Percentiles rank a stretch among this genome's conserved stretches.
Evolutionary conservation across 2,888 invertebrate genomes (phyloP).

Genomic region (Girardia tigrina): DNA sequence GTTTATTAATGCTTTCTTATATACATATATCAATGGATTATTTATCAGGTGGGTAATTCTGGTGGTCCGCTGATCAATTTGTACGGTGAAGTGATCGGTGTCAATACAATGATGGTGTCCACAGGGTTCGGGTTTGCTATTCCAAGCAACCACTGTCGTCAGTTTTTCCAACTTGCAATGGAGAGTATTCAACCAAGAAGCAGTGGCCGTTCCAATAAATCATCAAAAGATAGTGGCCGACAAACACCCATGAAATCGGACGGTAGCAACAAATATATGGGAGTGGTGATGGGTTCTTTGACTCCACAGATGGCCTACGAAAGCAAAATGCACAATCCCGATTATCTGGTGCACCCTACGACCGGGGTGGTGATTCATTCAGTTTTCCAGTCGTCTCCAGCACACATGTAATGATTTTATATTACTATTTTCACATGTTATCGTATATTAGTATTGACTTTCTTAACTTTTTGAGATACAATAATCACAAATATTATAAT

Average conservation of each 20-base stretch:
- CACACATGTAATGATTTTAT: constrained; percentile 53
- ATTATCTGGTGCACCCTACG: constrained; percentile 59
- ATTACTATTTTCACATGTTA: too few relatives aligned
- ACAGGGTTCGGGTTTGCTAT: constrained; percentile 85
- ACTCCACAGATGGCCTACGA: constrained; percentile 58
- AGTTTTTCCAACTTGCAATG: constrained; percentile 56
- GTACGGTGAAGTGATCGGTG: constrained; percentile 55
- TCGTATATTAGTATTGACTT: too few relatives aligned
- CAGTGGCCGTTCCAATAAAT: constrained; percentile 26
- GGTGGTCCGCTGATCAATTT: constrained; percentile 83
- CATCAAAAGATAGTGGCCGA: constrained; percentile 34
- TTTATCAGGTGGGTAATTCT: constrained; percentile 69
- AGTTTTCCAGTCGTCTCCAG: constrained; percentile 73
- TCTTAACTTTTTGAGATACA: too few relatives aligned
- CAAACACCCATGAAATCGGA: neutral
- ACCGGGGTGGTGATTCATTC: constrained; percentile 75
- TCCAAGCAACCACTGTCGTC: constrained; percentile 58
- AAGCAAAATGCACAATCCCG: constrained; percentile 43
- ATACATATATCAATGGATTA: too few relatives aligned
- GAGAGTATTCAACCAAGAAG: too few relatives aligned
- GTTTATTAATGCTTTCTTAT: too few relatives aligned
- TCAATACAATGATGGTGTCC: constrained; percentile 54
- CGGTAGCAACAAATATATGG: constrained; percentile 57
- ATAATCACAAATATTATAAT: too few relatives aligned
- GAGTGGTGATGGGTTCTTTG: constrained; percentile 74